A percentile compares a stretch with the other conserved stretches of the same genome.
phyloP scores from a whole-genome alignment of 2,888 invertebrate genomes.

The Cerastis leucographa region DNA sequence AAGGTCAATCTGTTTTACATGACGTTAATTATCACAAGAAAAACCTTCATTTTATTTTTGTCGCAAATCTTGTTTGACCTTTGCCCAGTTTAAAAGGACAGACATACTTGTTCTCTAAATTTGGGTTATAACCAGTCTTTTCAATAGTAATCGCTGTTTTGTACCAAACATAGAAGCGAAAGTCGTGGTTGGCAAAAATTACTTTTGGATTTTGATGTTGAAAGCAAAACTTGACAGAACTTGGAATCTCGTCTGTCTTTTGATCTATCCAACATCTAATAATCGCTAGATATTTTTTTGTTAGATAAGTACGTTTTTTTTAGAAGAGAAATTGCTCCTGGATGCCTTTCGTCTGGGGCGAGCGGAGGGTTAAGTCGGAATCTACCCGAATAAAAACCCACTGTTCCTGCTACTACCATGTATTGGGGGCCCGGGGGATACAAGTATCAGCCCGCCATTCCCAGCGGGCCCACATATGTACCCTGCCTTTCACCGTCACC shows the following conservation, averaged over 20 bases:
- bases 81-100: constrained; percentile 6
- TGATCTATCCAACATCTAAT: not conserved
- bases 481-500: not conserved
- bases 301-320: not conserved
- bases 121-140: constrained; percentile 13
- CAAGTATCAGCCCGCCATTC: too few species aligned
- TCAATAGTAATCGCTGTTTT: constrained; percentile 20
- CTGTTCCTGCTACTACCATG: not conserved
- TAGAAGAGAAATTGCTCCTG: too few species aligned
- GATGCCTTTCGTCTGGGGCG: not conserved
- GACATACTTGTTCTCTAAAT: not conserved
- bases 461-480: not conserved
- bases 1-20: not conserved
- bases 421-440: not conserved
- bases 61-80: constrained; percentile 27
- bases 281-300: not conserved
- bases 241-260: not conserved
- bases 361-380: not conserved
- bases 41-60: constrained; percentile 26
- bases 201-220: not conserved
- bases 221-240: not conserved
- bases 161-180: not conserved
- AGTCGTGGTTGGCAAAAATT: not conserved
- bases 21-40: not conserved
- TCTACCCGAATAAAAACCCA: not conserved